phyloP scores from a whole-genome alignment of 1,140 invertebrate genomes.

The Sipha flava region DNA sequence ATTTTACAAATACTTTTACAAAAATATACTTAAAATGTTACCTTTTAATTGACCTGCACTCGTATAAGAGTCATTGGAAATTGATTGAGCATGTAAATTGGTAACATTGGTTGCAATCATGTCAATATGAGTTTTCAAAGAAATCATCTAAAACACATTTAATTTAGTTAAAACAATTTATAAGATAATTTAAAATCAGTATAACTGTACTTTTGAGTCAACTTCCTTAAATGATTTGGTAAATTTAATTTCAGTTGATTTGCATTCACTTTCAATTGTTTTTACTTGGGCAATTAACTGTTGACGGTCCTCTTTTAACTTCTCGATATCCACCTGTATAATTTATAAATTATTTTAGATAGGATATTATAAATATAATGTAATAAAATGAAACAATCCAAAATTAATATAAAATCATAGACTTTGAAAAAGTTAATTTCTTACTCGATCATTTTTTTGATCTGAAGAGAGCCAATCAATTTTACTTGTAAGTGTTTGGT shows the following conservation, averaged over 20 bases:
- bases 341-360: background rate
- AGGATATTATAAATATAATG: background rate
- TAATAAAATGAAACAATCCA: background rate
- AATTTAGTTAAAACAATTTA: background rate
- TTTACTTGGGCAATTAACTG: background rate
- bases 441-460: slow-evolving; percentile 1
- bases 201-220: background rate
- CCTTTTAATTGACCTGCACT: slow-evolving; percentile 11
- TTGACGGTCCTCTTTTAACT: background rate
- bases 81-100: slow-evolving; percentile 19
- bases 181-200: background rate
- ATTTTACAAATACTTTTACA: too few relatives aligned
- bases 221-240: background rate
- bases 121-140: background rate
- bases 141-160: background rate
- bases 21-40: background rate
- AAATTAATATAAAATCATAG: background rate
- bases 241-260: background rate
- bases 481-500: background rate
- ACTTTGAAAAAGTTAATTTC: background rate
- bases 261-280: slow-evolving; percentile 1
- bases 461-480: background rate
- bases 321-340: background rate
- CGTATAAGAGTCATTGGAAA: background rate
- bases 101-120: slow-evolving; percentile 23